Evolutionary conservation across 2,113 vertebrate species (phyloP).

Genomic region (Bubo blakistoni): DNA sequence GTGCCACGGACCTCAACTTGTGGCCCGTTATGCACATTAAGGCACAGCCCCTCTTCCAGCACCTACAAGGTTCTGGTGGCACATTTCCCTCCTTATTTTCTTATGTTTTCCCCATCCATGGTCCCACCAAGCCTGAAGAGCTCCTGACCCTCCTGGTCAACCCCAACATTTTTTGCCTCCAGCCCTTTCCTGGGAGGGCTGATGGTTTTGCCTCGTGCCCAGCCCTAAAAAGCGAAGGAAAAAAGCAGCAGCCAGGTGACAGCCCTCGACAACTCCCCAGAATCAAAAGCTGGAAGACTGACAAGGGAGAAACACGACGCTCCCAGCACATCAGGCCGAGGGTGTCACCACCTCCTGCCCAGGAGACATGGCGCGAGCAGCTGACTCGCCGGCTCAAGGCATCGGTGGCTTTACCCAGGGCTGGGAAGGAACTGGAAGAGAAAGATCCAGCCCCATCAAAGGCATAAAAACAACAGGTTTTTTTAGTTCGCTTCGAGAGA

Average conservation of each 20-base stretch:
- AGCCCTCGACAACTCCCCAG: not conserved
- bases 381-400: not conserved
- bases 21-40: accelerated
- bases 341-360: not conserved
- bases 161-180: not conserved
- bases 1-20: too few relatives aligned
- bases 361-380: not conserved
- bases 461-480: not conserved
- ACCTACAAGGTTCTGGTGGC: too few relatives aligned
- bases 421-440: not conserved
- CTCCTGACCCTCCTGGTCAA: not conserved
- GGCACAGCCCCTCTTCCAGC: not conserved
- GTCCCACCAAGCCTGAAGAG: not conserved
- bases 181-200: not conserved
- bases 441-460: not conserved
- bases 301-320: not conserved
- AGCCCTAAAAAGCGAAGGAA: not conserved
- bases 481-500: not conserved
- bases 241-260: not conserved
- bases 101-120: not conserved
- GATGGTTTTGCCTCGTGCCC: not conserved
- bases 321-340: not conserved
- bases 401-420: not conserved
- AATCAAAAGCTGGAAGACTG: not conserved
- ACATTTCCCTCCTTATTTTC: not conserved